Percentiles rank a stretch among this genome's conserved stretches.
Conservation (phyloP, 2,797 vertebrate species). For the Eidolon dupreanum region DNA sequence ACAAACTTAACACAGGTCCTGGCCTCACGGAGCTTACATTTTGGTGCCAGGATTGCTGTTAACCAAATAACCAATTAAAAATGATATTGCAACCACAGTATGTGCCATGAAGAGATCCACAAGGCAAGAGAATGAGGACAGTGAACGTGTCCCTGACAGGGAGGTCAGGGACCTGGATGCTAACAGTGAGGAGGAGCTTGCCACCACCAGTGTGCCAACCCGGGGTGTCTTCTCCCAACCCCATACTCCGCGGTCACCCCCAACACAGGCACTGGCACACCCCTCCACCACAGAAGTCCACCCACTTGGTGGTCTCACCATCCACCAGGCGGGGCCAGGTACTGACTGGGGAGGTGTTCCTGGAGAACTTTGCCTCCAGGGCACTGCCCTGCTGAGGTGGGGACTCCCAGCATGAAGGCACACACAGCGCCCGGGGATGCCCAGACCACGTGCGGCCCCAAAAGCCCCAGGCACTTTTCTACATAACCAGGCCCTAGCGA, state of each 20-base stretch:
- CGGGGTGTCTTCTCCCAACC: background rate
- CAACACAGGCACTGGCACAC: rapidly evolving
- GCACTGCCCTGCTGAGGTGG: background rate
- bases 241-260: background rate
- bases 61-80: background rate
- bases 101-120: background rate
- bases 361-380: background rate
- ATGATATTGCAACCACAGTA: background rate
- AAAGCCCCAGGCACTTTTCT: background rate
- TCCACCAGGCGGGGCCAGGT: background rate
- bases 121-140: background rate
- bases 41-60: background rate
- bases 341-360: background rate
- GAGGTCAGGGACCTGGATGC: background rate
- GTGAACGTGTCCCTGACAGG: rapidly evolving
- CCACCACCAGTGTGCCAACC: background rate
- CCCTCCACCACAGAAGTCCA: background rate
- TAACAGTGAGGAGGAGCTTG: background rate
- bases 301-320: background rate
- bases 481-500: background rate
- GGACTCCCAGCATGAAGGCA: rapidly evolving
- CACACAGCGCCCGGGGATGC: background rate
- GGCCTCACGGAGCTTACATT: background rate
- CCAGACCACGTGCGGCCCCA: background rate
- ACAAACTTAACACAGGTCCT: background rate